Conservation (phyloP, 2,113 vertebrate species). For the Origma solitaria region DNA sequence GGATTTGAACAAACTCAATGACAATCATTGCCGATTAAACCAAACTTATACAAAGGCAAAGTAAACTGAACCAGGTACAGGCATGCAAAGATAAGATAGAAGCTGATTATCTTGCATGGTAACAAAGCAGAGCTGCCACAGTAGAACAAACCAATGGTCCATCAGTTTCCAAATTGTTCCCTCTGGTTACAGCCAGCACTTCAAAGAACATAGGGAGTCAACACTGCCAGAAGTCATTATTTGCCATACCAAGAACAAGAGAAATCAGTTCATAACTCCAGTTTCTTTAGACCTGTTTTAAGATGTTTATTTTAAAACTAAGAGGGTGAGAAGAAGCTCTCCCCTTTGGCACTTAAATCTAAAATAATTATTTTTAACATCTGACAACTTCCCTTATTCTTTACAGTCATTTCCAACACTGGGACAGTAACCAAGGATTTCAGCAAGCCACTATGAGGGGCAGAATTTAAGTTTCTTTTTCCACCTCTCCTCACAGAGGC, state of each 20-base stretch:
- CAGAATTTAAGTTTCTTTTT: not conserved
- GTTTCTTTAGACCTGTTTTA: not conserved
- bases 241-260: not conserved
- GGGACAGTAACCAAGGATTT: not conserved
- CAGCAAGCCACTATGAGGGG: not conserved
- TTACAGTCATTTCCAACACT: not conserved
- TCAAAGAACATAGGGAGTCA: not conserved
- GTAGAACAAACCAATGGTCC: not conserved
- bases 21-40: slow-evolving; percentile 35
- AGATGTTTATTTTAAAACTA: not conserved
- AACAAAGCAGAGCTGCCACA: slow-evolving; percentile 11
- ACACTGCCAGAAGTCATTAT: not conserved
- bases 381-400: not conserved
- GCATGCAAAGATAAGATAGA: slow-evolving; percentile 24
- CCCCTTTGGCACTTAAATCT: not conserved
- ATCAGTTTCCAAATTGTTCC: not conserved
- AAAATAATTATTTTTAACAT: not conserved
- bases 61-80: slow-evolving; percentile 32
- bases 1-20: not conserved
- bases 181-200: not conserved
- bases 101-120: not conserved
- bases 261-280: not conserved
- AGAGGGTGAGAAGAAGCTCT: not conserved
- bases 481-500: not conserved
- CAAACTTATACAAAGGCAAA: slow-evolving; percentile 10